Conservation (phyloP, 2,797 vertebrate genomes). For the Fratercula arctica region DNA sequence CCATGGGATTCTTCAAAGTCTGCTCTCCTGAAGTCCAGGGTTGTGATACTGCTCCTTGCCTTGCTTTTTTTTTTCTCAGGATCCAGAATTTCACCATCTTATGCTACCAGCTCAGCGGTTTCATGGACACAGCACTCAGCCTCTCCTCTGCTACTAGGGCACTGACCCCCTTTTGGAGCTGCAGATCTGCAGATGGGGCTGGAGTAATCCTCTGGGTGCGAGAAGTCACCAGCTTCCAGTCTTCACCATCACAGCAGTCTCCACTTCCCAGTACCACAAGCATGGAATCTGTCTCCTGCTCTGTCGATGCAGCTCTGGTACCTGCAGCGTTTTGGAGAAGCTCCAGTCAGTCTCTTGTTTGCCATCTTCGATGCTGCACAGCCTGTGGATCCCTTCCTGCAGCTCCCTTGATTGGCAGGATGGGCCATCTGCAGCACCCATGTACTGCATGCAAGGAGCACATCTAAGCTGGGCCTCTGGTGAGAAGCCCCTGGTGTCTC, state of each 20-base stretch:
- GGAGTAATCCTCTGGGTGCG: not conserved
- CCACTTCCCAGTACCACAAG: not conserved
- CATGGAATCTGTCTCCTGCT: not conserved
- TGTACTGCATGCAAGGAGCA: rapidly evolving
- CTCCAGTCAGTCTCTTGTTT: not conserved
- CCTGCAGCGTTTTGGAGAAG: not conserved
- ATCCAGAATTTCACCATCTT: not conserved
- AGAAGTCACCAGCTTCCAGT: not conserved
- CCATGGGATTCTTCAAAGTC: not conserved
- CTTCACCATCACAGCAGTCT: not conserved
- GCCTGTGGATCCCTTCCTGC: not conserved
- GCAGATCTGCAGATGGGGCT: not conserved
- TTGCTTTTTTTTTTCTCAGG: not conserved
- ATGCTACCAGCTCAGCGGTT: not conserved
- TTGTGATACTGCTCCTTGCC: not conserved
- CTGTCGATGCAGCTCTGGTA: rapidly evolving
- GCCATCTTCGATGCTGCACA: not conserved
- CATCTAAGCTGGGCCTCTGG: rapidly evolving
- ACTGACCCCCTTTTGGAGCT: not conserved
- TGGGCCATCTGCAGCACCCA: not conserved
- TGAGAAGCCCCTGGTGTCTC: not conserved
- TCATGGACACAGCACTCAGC: not conserved
- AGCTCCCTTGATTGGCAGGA: not conserved
- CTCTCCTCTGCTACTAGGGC: not conserved
- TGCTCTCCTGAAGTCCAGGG: not conserved